These are phyloP conservation scores for Elysia chlorotica DNA, from an alignment of 1,140 invertebrate species.

Conservation along the genomic window DNA sequence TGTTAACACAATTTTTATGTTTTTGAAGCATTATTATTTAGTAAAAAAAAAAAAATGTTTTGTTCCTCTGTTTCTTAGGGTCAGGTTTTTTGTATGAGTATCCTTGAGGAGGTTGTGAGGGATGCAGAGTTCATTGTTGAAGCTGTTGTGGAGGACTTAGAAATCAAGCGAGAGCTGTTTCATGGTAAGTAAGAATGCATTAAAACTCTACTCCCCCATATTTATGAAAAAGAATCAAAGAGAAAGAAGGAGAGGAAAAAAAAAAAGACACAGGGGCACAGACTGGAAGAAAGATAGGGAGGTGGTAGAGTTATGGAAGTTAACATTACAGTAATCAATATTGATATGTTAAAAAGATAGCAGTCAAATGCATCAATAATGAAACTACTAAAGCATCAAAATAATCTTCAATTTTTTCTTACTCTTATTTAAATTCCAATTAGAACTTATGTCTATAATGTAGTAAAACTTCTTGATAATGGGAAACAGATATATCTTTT, in stretches of 20 bases:
- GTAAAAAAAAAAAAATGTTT: too few relatives aligned
- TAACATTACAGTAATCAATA: background rate
- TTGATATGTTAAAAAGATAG: background rate
- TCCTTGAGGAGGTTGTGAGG: conserved; percentile 63
- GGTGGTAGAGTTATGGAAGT: background rate
- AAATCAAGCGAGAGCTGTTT: conserved; percentile 62
- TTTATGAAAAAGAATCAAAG: too few relatives aligned
- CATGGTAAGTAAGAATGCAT: conserved; percentile 54
- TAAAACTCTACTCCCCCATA: background rate
- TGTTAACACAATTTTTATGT: too few relatives aligned
- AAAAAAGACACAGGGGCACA: background rate
- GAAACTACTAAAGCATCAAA: too few relatives aligned
- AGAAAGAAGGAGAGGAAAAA: background rate
- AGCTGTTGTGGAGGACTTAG: conserved; percentile 61
- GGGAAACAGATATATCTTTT: too few relatives aligned
- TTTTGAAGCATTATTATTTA: too few relatives aligned
- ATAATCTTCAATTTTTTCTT: too few relatives aligned
- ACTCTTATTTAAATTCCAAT: too few relatives aligned
- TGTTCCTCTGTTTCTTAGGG: too few relatives aligned
- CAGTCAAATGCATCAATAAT: background rate
- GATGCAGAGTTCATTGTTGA: conserved; percentile 65
- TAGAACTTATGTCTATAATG: too few relatives aligned
- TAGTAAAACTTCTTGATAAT: too few relatives aligned
- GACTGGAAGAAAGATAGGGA: background rate
- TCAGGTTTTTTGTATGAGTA: conserved; percentile 62